phyloP scores from a whole-genome alignment of 1,140 invertebrate species.

The Coenobita brevimanus region DNA sequence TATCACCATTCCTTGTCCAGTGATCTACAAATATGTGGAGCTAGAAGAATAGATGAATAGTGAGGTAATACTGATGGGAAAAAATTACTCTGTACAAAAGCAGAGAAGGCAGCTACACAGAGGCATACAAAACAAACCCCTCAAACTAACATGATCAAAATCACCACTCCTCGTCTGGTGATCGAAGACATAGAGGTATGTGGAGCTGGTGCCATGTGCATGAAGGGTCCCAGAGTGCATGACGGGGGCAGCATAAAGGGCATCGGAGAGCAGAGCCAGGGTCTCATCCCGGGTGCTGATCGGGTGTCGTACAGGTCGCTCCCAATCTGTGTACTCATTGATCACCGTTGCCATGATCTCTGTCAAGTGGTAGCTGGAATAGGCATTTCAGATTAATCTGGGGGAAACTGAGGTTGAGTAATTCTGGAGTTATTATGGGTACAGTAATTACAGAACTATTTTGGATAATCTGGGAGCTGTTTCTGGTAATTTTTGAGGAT shows the following conservation, averaged over 20 bases:
- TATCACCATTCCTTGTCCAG: conserved; percentile 92
- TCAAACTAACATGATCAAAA: conserved; percentile 85
- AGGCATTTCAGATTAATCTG: neutral
- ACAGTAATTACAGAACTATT: too few relatives aligned
- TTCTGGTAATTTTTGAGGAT: too few relatives aligned
- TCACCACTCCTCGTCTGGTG: conserved; percentile 94
- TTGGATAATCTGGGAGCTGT: too few relatives aligned
- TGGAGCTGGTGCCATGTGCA: conserved; percentile 79
- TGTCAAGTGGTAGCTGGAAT: conserved; percentile 74
- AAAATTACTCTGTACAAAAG: too few relatives aligned
- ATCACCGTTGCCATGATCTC: conserved; percentile 81
- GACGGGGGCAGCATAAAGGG: conserved; percentile 90
- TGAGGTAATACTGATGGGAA: too few relatives aligned
- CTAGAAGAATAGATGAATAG: too few relatives aligned
- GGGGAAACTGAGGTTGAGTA: neutral
- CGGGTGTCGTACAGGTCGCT: conserved; percentile 92
- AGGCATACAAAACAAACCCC: neutral
- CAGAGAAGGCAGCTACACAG: neutral
- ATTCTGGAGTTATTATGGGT: too few relatives aligned
- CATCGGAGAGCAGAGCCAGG: conserved; percentile 93
- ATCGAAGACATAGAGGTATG: conserved; percentile 94
- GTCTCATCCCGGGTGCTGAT: conserved; percentile 95
- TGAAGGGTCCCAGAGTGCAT: conserved; percentile 94
- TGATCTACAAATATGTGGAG: conserved; percentile 92
- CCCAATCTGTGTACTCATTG: conserved; percentile 98